Evolutionary conservation across 2,797 vertebrate genomes (phyloP).

Genomic region (Acrocephalus scirpaceus): DNA sequence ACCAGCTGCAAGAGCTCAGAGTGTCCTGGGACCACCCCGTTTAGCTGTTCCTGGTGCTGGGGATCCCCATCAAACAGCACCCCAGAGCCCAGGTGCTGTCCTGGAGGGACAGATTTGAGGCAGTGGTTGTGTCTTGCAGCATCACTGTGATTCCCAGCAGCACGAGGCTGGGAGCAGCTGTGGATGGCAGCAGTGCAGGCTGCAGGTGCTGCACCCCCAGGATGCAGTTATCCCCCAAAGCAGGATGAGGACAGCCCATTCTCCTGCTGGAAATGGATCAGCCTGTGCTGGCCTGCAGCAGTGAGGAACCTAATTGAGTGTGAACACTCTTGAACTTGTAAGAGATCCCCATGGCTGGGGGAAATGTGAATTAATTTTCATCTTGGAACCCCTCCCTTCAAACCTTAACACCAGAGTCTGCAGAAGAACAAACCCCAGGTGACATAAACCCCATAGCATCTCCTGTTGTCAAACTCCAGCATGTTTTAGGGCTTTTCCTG

Average conservation of each 20-base stretch:
- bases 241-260: neutral
- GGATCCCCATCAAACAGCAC: neutral
- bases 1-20: neutral
- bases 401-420: neutral
- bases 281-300: neutral
- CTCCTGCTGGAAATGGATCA: neutral
- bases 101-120: neutral
- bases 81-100: neutral
- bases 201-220: neutral
- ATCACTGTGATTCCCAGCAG: neutral
- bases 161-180: accelerated
- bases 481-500: neutral
- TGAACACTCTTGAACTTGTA: neutral
- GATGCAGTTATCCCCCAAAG: neutral
- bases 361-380: neutral
- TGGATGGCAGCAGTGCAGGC: neutral
- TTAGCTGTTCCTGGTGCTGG: neutral
- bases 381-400: neutral
- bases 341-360: neutral
- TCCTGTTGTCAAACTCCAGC: neutral
- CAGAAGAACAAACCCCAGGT: neutral
- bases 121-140: neutral
- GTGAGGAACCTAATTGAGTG: neutral
- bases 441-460: accelerated
- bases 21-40: accelerated